phyloP scores from a whole-genome alignment of 2,888 invertebrate species.

The Diploptera punctata region DNA sequence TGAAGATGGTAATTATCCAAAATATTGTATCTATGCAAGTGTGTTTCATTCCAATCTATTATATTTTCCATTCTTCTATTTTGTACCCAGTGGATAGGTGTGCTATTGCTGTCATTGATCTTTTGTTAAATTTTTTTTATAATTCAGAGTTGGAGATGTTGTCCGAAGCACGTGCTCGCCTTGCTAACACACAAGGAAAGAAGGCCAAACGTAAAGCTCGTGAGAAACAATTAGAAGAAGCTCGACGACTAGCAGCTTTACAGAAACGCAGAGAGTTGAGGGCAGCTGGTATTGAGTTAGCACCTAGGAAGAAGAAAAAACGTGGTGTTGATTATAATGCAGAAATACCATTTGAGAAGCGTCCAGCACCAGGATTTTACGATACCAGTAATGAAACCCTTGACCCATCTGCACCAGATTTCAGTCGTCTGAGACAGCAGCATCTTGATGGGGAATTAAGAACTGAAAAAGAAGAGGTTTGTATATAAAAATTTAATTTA shows the following conservation, averaged over 20 bases:
- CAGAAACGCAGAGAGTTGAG: conserved; percentile 92
- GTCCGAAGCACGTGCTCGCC: conserved; percentile 96
- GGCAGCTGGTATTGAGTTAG: conserved; percentile 87
- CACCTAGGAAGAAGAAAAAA: conserved; percentile 58
- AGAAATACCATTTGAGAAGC: conserved; percentile 97
- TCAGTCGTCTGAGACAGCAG: conserved; percentile 87
- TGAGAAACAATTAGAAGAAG: conserved; percentile 98
- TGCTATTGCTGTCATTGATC: too few species aligned
- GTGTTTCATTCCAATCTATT: too few species aligned
- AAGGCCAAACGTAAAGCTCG: conserved; percentile 94
- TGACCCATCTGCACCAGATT: conserved; percentile 90
- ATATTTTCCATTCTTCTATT: too few species aligned
- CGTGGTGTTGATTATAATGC: conserved; percentile 96
- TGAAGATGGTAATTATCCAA: conserved; percentile 81
- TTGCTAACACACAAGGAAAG: conserved; percentile 98
- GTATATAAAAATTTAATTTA: background rate
- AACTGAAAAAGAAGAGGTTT: conserved; percentile 88
- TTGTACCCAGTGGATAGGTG: too few species aligned
- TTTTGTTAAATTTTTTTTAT: too few species aligned
- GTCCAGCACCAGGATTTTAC: conserved; percentile 91
- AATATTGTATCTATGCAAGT: too few species aligned
- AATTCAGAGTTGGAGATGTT: conserved; percentile 94
- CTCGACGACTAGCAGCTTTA: conserved; percentile 91
- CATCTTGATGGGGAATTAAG: conserved; percentile 92
- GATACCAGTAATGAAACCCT: conserved; percentile 90